phyloP scores from a whole-genome alignment of 2,797 vertebrate species.

The Orientallactaga sibirica region DNA sequence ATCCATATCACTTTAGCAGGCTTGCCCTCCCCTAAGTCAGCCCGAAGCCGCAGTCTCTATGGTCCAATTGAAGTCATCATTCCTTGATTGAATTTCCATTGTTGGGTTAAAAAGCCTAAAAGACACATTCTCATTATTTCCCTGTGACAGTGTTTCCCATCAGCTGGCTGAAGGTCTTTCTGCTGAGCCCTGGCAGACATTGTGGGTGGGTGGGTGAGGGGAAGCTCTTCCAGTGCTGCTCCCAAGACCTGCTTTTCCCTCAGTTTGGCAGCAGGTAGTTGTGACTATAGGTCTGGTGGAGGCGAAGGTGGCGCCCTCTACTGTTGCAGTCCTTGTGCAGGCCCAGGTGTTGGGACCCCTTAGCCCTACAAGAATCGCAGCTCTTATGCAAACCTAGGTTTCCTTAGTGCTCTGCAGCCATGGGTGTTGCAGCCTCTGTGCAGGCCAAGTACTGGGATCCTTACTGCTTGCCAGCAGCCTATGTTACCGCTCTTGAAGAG shows the following conservation, averaged over 20 bases:
- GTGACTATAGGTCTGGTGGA: no score
- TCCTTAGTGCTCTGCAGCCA: neutral
- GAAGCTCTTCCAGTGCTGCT: neutral
- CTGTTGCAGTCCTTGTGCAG: neutral
- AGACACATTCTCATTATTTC: neutral
- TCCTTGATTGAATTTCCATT: neutral
- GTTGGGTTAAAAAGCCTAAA: neutral
- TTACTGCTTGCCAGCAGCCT: neutral
- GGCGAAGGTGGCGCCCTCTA: neutral
- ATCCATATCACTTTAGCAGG: neutral
- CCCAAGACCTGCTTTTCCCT: neutral
- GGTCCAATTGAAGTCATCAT: neutral
- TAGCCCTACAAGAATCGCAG: neutral
- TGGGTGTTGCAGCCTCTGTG: neutral
- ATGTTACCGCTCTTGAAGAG: neutral
- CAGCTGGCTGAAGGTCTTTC: neutral
- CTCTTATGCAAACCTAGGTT: neutral
- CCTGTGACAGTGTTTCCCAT: neutral
- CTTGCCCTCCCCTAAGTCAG: neutral
- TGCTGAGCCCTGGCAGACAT: neutral
- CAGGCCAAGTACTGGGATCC: neutral
- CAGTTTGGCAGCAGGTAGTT: neutral
- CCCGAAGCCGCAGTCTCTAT: neutral
- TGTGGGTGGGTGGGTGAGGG: no score
- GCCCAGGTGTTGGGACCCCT: neutral